Base-by-base conservation (phyloP, 2,888 invertebrate species). In the Cephus runcator region DNA sequence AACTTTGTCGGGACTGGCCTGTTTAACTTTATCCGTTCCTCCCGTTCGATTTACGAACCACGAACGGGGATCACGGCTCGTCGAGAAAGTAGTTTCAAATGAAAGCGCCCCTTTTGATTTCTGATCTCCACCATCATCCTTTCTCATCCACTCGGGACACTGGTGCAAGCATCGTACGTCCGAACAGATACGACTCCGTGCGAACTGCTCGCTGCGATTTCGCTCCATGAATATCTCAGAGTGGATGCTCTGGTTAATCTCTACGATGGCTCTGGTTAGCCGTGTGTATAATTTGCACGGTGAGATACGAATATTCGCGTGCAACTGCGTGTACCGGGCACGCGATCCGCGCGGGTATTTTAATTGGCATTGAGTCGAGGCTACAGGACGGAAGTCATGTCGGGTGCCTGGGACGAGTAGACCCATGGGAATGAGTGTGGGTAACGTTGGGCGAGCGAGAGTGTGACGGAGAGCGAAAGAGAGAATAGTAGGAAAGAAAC, bases 1-100 rank as follows among this genome's bases (percentile, higher is more conserved):
- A 80, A 79, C 77, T 80, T 81, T 79, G 77, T 79, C 80, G 76
- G 76, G 75, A 68, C 76, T 76, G 69, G 34, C 69, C 40, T 69
- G 36, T 34, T 40, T 33, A 68, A 71, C 69, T 77, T 69, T 69
- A 36, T 36, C 56, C 69, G 34, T n/a, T 23, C 15, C 36, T 76
- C 73, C 74, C 74, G 40, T 69, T 68, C 34, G n/a, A 34, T 73
- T 69, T 34, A 34, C 69, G 33, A 68, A 31, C 69, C 31, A 12
- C 34, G 34, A 75, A 74, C 75, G 36, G 35, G 35, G 40, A 33
- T 77, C 34, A 12, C 77, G 73, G 69, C 73, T 68, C 33, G n/a
- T 40, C 69, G 34, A 11, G 31, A 75, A 31, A 12, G 75, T 33
- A 33, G 31, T 12, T 75, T 75, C 1, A 23, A 56, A 56, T 56